These are phyloP conservation scores for Ceraclea dissimilis DNA, from an alignment of 2,888 invertebrate species.

Conservation along the genomic window DNA sequence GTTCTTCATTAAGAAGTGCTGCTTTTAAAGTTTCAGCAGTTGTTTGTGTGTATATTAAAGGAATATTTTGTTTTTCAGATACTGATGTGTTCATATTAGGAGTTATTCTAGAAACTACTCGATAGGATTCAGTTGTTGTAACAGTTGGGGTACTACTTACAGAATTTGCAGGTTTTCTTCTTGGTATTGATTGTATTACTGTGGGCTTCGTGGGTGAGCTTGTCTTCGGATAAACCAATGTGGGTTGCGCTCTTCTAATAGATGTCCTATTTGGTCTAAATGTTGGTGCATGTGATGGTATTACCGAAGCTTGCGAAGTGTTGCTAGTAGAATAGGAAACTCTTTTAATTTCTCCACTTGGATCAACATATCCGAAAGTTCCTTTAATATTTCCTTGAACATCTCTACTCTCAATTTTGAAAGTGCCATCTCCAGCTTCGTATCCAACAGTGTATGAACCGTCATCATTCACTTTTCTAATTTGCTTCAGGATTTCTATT, in stretches of 20 bases:
- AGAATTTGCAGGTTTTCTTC: conserved; percentile 41
- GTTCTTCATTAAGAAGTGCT: conserved; percentile 2
- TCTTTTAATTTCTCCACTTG: conserved; percentile 68
- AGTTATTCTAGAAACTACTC: conserved; percentile 31
- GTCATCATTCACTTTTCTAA: conserved; percentile 72
- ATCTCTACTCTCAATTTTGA: conserved; percentile 77
- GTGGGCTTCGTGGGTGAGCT: conserved; percentile 51
- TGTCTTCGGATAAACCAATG: conserved; percentile 47
- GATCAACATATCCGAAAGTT: conserved; percentile 74
- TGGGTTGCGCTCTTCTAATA: conserved; percentile 44
- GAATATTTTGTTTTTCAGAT: conserved; percentile 25
- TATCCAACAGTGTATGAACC: conserved; percentile 81
- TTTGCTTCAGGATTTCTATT: conserved; percentile 73
- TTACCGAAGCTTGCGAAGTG: conserved; percentile 40
- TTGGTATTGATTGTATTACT: conserved; percentile 58
- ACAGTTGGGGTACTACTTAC: conserved; percentile 35
- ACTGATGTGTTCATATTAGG: conserved; percentile 28
- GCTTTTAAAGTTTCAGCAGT: conserved; percentile 5
- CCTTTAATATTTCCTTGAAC: conserved; percentile 74
- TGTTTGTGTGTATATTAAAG: conserved; percentile 29
- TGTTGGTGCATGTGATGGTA: conserved; percentile 33
- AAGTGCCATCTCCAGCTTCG: conserved; percentile 78
- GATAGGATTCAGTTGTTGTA: conserved; percentile 32
- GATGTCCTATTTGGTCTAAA: conserved; percentile 35
- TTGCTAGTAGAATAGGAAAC: conserved; percentile 61